Conservation (phyloP, 2,113 vertebrate species). For the Felis catus region DNA sequence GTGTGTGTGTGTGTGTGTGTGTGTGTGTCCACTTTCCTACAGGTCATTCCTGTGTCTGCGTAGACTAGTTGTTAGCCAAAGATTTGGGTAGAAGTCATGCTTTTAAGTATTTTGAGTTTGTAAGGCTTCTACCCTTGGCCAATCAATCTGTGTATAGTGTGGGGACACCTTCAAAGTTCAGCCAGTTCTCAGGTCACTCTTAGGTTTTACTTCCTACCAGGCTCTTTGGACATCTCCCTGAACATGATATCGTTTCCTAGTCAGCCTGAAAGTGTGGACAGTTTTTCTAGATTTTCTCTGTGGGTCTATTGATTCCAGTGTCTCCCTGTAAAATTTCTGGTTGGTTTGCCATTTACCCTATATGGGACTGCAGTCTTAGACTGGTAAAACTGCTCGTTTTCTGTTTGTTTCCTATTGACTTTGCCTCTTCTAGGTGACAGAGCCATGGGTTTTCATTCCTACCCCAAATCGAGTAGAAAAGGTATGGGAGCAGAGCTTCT, state of each 20-base stretch:
- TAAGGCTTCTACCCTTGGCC: background rate
- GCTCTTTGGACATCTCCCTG: background rate
- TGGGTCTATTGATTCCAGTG: background rate
- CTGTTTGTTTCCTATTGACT: background rate
- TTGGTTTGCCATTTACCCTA: background rate
- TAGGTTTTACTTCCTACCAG: background rate
- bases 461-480: background rate
- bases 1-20: background rate
- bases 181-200: background rate
- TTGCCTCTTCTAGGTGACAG: background rate
- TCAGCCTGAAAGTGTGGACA: background rate
- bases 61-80: background rate
- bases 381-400: background rate
- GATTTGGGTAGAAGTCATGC: background rate
- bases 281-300: background rate
- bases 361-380: background rate
- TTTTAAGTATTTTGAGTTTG: background rate
- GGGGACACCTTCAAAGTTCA: background rate
- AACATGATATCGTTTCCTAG: background rate
- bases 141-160: background rate
- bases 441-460: background rate
- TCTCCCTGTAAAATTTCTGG: background rate
- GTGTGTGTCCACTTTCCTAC: background rate
- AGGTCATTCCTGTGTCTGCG: background rate
- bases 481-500: background rate